These are phyloP conservation scores for Heteronetta atricapilla DNA, from an alignment of 2,113 vertebrate species.

Conservation along the genomic window DNA sequence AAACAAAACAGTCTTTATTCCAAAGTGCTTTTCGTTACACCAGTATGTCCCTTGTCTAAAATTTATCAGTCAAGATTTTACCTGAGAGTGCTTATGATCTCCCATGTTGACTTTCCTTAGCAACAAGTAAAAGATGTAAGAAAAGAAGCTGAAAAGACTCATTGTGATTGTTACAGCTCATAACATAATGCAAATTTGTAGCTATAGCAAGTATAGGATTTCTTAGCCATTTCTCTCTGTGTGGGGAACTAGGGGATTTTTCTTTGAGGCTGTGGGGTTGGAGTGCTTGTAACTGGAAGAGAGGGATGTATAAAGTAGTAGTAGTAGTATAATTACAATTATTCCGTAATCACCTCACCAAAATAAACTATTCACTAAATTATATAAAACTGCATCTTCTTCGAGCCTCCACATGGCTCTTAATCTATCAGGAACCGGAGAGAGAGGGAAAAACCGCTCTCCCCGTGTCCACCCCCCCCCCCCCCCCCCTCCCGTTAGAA, in stretches of 20 bases:
- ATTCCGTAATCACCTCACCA: no score
- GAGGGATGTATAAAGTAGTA: no score
- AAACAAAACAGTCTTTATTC: rapidly evolving
- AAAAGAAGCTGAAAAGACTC: rapidly evolving
- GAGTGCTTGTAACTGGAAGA: rapidly evolving
- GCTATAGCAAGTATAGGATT: no score
- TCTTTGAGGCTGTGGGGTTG: rapidly evolving
- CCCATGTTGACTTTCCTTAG: rapidly evolving
- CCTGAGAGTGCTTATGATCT: rapidly evolving
- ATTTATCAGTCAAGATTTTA: rapidly evolving
- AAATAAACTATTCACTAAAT: no score
- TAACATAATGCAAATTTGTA: no score
- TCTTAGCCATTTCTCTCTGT: rapidly evolving
- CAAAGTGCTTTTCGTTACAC: no score
- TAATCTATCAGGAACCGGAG: rapidly evolving
- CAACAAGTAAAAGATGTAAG: rapidly evolving
- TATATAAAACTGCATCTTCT: rapidly evolving
- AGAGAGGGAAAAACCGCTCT: rapidly evolving
- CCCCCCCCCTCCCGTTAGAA: no score
- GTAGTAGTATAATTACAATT: no score
- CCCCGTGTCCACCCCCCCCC: no score
- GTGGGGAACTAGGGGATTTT: rapidly evolving
- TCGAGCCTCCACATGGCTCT: rapidly evolving
- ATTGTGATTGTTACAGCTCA: rapidly evolving
- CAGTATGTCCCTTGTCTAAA: rapidly evolving